Conservation (phyloP, 2,113 vertebrate species). For the Chiloscyllium plagiosum region DNA sequence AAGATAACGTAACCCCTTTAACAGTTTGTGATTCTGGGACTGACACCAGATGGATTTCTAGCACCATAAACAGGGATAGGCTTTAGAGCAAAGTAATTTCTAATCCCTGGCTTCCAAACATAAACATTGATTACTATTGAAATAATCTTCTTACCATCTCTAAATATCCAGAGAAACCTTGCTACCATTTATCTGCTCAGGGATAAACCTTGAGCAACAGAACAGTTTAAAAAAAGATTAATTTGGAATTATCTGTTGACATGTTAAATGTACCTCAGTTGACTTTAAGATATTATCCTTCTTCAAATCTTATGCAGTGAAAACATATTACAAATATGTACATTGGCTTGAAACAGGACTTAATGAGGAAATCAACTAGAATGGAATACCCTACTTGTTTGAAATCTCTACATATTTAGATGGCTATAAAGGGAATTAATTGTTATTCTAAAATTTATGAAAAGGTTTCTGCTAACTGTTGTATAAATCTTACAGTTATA, state of each 20-base stretch:
- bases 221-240: background rate
- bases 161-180: background rate
- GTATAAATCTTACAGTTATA: background rate
- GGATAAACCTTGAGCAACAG: background rate
- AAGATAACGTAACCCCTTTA: background rate
- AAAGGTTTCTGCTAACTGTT: background rate
- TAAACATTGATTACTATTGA: background rate
- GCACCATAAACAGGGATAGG: background rate
- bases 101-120: background rate
- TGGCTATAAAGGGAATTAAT: background rate
- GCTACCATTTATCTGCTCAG: background rate
- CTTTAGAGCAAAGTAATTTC: background rate
- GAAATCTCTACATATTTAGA: background rate
- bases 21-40: background rate
- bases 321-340: background rate
- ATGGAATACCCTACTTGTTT: background rate
- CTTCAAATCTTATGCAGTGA: background rate
- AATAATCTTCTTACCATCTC: background rate
- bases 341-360: background rate
- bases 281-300: background rate
- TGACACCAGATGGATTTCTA: background rate
- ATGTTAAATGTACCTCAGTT: background rate
- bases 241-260: background rate
- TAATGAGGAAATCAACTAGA: background rate
- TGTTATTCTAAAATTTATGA: background rate